phyloP scores from a whole-genome alignment of 2,797 vertebrate species.

The Sphenopsis melanotis region DNA sequence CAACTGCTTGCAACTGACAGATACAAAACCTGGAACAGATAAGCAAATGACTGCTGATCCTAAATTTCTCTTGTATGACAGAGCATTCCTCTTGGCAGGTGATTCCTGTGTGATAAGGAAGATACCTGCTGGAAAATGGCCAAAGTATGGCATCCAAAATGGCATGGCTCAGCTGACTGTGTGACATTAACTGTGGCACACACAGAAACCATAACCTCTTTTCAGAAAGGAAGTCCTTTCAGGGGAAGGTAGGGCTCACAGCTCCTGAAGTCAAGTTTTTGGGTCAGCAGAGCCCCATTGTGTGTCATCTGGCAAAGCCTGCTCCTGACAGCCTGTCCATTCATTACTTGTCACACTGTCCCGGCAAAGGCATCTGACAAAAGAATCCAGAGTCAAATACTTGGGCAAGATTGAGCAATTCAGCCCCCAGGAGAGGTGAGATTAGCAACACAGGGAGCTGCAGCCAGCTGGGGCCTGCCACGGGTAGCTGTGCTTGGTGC shows the following conservation, averaged over 20 bases:
- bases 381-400: background rate
- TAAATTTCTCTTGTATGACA: background rate
- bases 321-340: accelerated
- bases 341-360: background rate
- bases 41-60: background rate
- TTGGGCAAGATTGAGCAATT: constrained; percentile 9
- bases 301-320: background rate
- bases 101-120: background rate
- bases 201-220: background rate
- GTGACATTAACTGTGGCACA: background rate
- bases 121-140: background rate
- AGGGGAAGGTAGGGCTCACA: background rate
- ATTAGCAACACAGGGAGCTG: background rate
- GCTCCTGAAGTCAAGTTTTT: background rate
- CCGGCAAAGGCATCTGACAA: background rate
- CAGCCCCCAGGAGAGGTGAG: background rate
- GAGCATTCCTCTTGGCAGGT: background rate
- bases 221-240: background rate
- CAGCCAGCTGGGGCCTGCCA: background rate
- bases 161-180: background rate
- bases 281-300: background rate
- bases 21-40: background rate
- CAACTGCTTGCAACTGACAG: background rate
- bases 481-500: background rate
- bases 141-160: background rate